Evolutionary conservation across 2,888 invertebrate species (phyloP).

Genomic region (Halictus quadricinctus): DNA sequence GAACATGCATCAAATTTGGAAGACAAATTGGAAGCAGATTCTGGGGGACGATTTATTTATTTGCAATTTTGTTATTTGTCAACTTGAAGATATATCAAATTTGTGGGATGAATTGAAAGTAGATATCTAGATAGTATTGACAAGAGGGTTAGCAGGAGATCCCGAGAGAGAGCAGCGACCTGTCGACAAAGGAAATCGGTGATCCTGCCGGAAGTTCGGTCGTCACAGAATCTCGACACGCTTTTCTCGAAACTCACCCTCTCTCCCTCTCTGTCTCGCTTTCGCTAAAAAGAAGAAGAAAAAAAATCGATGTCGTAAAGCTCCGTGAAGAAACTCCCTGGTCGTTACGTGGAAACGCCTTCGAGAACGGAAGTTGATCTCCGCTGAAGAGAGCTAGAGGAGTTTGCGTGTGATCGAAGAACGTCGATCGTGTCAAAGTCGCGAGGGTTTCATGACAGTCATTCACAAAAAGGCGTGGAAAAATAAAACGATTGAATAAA

Average conservation of each 20-base stretch:
- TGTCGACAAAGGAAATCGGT: too few species aligned
- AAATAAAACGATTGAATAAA: not conserved
- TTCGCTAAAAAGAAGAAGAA: not conserved
- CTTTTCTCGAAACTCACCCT: not conserved
- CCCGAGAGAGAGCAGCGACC: too few species aligned
- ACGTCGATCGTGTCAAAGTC: constrained; percentile 20
- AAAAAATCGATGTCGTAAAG: not conserved
- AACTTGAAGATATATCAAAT: too few species aligned
- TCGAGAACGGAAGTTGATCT: constrained; percentile 7
- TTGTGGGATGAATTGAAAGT: too few species aligned
- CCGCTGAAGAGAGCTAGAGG: not conserved
- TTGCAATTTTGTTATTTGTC: too few species aligned
- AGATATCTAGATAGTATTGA: too few species aligned
- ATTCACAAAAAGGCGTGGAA: not conserved
- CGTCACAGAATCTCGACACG: not conserved
- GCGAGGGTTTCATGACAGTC: not conserved
- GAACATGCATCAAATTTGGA: too few species aligned
- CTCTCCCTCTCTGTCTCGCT: too few species aligned
- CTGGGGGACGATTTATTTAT: too few species aligned
- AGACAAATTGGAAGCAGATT: too few species aligned
- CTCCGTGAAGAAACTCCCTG: not conserved
- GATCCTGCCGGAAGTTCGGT: constrained; percentile 6
- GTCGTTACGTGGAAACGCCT: not conserved
- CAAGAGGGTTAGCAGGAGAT: too few species aligned
- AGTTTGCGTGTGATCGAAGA: constrained; percentile 14